Evolutionary conservation across 2,888 invertebrate species (phyloP), one percentile per base, ranked within the genome.

Genomic region (Eupithecia inturbata): DNA sequence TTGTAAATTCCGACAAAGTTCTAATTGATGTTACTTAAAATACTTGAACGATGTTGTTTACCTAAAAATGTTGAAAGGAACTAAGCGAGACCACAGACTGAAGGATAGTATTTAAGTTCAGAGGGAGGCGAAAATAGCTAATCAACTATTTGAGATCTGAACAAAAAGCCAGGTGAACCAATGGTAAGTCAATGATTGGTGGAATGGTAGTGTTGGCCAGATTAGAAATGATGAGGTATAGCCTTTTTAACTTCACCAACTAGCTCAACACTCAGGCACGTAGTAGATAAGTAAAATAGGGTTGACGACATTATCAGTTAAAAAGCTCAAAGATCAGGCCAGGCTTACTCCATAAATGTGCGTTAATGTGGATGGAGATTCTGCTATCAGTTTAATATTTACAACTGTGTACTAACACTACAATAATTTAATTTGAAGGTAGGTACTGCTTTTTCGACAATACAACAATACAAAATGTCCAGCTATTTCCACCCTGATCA

Each of bases 11-110:
- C 72, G 41, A 57, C 74, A 73, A 80, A 79, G 68, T 80, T 80
- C 70, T 78, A 80, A 80, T 80, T 80, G 79, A 79, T 77, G 80
- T 79, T 80, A 66, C 66, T 39, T 66, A 68, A 79, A 80, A 78
- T 79, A 78, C 80, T 80, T 77, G 71, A 70, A 71, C 74, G 78
- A 76, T 77, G 77, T 73, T 79, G 78, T 80, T 80, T 80, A 80
- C 80, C 76, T 77, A 78, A 80, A 80, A 80, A 77, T 78, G 74
- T 77, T 70, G 70, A 71, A n/a, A 31, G 72, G 67, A 77, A 74
- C 72, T 77, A 73, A 71, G 68, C 74, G 75, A 71, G 31, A 1
- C 69, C 72, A 63, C 53, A 70, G 72, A 70, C 19, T 70, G 70
- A 53, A 36, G 31, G 22, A 26, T 45, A 67, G 45, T 26, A 66